Evolutionary conservation across 2,113 vertebrate species (phyloP).

Genomic region (Heterochromis multidens): DNA sequence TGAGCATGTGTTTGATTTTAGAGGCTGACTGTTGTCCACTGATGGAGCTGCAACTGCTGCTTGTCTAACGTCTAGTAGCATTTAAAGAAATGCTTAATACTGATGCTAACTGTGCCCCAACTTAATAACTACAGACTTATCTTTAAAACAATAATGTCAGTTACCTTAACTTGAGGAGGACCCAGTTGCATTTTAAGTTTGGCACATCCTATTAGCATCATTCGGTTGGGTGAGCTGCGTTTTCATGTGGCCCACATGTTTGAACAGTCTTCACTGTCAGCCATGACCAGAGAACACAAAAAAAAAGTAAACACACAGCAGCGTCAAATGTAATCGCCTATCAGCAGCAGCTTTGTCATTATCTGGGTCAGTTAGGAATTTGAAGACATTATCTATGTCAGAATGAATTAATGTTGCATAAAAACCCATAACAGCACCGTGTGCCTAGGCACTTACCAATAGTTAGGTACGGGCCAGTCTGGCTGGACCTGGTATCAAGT

Average conservation of each 20-base stretch:
- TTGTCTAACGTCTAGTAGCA: neutral
- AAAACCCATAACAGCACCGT: neutral
- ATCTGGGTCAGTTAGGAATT: neutral
- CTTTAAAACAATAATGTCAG: neutral
- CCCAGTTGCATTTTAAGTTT: neutral
- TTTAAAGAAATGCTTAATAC: neutral
- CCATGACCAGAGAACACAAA: neutral
- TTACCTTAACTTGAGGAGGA: neutral
- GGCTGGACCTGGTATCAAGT: neutral
- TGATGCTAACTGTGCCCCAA: neutral
- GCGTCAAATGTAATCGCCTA: neutral
- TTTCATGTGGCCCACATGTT: neutral
- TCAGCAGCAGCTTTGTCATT: neutral
- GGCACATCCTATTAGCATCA: neutral
- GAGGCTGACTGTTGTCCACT: neutral
- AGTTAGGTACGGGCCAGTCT: neutral
- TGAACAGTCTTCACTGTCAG: neutral
- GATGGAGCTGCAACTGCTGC: neutral
- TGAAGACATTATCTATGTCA: neutral
- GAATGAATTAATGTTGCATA: neutral
- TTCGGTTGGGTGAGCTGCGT: neutral
- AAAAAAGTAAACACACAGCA: neutral
- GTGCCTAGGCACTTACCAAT: neutral
- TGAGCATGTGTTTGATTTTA: neutral
- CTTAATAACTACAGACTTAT: neutral